phyloP scores from a whole-genome alignment of 2,888 invertebrate genomes.

The Nesidiocoris tenuis region DNA sequence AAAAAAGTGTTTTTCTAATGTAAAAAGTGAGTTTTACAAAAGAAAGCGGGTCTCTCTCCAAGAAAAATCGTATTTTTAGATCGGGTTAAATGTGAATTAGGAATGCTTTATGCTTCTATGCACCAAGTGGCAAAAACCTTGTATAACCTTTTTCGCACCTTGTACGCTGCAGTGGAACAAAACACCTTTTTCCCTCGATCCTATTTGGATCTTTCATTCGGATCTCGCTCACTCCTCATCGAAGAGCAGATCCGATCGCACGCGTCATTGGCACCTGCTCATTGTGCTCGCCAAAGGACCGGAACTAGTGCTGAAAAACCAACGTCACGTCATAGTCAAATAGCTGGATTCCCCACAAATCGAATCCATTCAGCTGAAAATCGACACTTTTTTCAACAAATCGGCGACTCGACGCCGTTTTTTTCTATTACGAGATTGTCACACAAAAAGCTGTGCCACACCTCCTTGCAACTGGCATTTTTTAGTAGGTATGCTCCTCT shows the following conservation, averaged over 20 bases:
- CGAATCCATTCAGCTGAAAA: neutral
- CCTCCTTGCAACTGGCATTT: neutral
- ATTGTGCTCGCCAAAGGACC: neutral
- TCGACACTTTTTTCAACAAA: neutral
- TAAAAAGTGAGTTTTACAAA: no score
- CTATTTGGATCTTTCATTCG: no score
- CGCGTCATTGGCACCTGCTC: neutral
- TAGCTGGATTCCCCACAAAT: neutral
- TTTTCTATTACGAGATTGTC: neutral
- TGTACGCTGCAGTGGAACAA: no score
- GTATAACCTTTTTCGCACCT: no score
- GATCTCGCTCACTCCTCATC: no score
- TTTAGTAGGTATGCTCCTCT: neutral
- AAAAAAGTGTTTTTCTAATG: no score
- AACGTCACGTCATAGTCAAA: neutral
- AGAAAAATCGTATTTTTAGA: no score
- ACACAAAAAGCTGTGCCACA: neutral
- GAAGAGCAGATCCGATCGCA: neutral
- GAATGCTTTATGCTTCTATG: no score
- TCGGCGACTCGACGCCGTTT: neutral
- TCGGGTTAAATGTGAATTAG: no score
- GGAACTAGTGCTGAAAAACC: neutral
- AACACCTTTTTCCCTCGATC: no score
- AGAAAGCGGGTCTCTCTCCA: no score
- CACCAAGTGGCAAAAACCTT: no score